These are phyloP conservation scores for Clupea harengus DNA, from an alignment of 2,113 vertebrate genomes.

Conservation along the genomic window DNA sequence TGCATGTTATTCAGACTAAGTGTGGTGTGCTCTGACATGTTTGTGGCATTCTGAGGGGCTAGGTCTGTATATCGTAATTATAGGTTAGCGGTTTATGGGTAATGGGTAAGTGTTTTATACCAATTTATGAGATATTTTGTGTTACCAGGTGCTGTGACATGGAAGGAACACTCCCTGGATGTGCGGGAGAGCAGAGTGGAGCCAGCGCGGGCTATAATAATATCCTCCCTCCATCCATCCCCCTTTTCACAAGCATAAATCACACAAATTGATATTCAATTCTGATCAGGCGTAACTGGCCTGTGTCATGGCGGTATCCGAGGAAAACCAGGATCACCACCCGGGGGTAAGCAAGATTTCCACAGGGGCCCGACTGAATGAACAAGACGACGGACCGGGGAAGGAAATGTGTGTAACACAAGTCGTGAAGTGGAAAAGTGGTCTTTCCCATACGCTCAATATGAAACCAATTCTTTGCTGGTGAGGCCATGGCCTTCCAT, in stretches of 20 bases:
- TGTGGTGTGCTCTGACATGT: not conserved
- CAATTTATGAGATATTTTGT: not conserved
- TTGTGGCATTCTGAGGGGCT: not conserved
- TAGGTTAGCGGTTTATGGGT: not conserved
- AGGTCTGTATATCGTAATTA: not conserved
- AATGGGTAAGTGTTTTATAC: not conserved
- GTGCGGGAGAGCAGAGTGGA: not conserved
- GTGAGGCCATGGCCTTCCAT: not conserved
- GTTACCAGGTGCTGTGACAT: not conserved
- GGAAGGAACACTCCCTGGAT: not conserved
- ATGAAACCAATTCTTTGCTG: constrained; percentile 34
- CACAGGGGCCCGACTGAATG: not conserved
- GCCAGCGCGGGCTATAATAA: not conserved
- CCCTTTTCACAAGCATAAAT: not conserved
- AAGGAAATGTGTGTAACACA: not conserved
- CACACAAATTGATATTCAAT: constrained; percentile 5
- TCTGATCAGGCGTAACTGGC: not conserved
- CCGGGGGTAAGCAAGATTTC: not conserved
- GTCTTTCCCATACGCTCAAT: constrained; percentile 22
- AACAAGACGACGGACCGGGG: not conserved
- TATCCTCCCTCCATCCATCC: not conserved
- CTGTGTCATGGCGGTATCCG: not conserved
- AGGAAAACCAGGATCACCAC: not conserved
- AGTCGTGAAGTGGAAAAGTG: not conserved
- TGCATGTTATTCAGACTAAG: not conserved